These are phyloP conservation scores for Heteronetta atricapilla DNA, from an alignment of 2,113 vertebrate genomes.

Conservation along the genomic window DNA sequence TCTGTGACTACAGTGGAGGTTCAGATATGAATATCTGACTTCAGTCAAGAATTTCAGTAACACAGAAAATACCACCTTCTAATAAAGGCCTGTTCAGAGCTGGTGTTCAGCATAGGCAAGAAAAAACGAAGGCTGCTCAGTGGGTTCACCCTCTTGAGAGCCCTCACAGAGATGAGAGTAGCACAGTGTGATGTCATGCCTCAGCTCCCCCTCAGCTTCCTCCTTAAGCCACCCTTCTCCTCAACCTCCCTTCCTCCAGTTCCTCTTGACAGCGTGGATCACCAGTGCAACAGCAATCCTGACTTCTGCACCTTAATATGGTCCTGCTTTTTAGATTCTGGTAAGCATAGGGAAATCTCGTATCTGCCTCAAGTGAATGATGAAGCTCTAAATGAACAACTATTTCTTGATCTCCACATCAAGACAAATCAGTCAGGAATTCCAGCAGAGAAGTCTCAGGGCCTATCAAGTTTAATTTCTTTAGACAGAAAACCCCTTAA, in stretches of 20 bases:
- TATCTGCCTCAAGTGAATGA: not conserved
- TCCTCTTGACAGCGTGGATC: not conserved
- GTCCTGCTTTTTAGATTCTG: not conserved
- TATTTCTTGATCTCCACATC: not conserved
- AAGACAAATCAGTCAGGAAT: not conserved
- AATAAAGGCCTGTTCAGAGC: not conserved
- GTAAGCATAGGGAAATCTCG: not conserved
- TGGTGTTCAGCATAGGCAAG: not conserved
- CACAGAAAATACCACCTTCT: not conserved
- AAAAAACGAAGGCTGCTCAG: not conserved
- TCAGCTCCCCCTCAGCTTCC: not conserved
- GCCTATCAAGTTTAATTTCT: not conserved
- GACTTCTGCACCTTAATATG: not conserved
- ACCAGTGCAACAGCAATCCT: not conserved
- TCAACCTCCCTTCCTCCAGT: not conserved
- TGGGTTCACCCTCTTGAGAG: accelerated
- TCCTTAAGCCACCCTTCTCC: not conserved
- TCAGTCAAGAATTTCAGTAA: not conserved
- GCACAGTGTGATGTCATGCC: no score
- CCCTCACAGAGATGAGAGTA: not conserved
- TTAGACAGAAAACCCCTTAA: not conserved
- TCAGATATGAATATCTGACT: not conserved
- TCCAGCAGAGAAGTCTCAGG: not conserved
- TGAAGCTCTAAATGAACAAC: not conserved
- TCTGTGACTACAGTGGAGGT: accelerated